Base-by-base conservation (phyloP, 1,140 invertebrate species). In the Caenorhabditis latens region DNA sequence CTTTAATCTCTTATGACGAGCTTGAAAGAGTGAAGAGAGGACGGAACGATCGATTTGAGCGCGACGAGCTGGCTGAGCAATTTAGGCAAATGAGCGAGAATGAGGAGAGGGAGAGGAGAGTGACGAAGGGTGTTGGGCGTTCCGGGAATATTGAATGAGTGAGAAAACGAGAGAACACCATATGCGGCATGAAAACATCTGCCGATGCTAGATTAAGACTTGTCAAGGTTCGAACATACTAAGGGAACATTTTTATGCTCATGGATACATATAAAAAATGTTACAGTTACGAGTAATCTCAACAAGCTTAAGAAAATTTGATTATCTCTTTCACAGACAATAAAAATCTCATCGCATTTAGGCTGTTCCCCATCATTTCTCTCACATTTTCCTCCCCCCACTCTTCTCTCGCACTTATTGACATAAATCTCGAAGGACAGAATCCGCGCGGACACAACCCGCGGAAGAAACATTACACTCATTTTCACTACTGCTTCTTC, bases 341-440 rank as follows among this genome's bases (percentile, higher is more conserved):
- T 53, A 24, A 65, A 65, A 40, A 24, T 42, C 40, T 57, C 63
- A 24, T 48, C 24, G 21, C 19, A 83, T 79, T 86, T 32, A 4
- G 21, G 42, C 32, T 55, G 53, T 67, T 61, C 48, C 21, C 75
- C 42, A 42, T 42, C 63, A 40, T 42, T 84, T 82, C 46, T 21
- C 57, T 79, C 71, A 24, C 61, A 32, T 63, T 63, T 63, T 21
- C 43, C 46, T 50, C 71, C 40, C 40, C 19, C 65, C 46, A n/a
- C 71, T 79, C 40, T 24, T n/a, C 71, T n/a, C 71, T 79, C 71
- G 11, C 71, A 50, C 71, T 53, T 86, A 63, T 75, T 67, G 85
- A 86, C 71, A 61, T 53, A 86, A 75, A 84, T 67, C 63, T 84
- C 58, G 58, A 82, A 46, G 71, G 46, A 86, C 63, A 24, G 57